Evolutionary conservation across 1,140 invertebrate species (phyloP), one percentile per base, ranked within the genome.

Genomic region (Dreissena rostriformis): DNA sequence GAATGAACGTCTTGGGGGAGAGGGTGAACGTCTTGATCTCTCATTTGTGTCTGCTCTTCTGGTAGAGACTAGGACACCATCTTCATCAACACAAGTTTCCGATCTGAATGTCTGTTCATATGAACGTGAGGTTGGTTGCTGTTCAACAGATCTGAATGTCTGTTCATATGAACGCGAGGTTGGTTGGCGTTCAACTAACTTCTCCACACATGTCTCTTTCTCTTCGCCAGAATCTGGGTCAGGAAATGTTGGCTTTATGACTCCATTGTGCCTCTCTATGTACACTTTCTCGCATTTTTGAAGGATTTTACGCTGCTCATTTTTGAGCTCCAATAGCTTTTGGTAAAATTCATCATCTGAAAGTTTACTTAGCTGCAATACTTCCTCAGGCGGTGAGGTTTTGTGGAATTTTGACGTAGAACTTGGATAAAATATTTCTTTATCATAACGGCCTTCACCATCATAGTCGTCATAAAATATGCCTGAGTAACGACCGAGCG

Each of bases 261-360:
- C 63, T 51, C 65, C 63, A 19, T 83, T 51, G 22, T 90, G 28
- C 82, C 92, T 93, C 78, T 93, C 88, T 68, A 90, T 88, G 80
- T 93, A 93, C 26, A 93, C 63, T 53, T 90, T 90, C 82, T 93
- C 91, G 87, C 89, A 92, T 65, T 89, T 85, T 72, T 89, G 70
- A 19, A 94, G 67, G 22, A 93, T 92, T 87, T 92, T 91, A 74
- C 89, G 91, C 71, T 94, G 93, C 70, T 92, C 91, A 72, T 87
- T 85, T 86, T 93, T 93, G 8, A 94, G 86, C 57, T 92, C 79
- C 28, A 87, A 70, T 14, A 94, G 81, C 82, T 90, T 92, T 49
- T 89, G 71, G 84, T 93, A 93, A 86, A 93, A 94, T 80, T 93
- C 88, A 8, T 91, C 91, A 77, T 91, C 92, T 0, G 89, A 81